Conservation (phyloP, 2,113 vertebrate species). For the Hylia prasina region DNA sequence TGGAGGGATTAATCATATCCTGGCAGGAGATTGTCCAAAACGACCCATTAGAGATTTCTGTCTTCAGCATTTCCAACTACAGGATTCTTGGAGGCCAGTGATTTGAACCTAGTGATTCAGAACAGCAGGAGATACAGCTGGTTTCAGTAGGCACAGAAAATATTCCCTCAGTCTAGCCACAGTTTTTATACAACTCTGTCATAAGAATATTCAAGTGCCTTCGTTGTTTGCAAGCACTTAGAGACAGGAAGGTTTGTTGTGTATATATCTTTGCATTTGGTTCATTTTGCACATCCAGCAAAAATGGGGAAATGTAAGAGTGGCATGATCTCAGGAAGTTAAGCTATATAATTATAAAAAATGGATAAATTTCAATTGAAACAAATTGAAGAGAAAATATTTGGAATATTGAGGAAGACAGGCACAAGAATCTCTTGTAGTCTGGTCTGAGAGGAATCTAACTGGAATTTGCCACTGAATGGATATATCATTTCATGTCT, state of each 20-base stretch:
- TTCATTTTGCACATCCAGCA: background rate
- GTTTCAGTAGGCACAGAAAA: slow-evolving; percentile 12
- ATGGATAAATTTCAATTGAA: background rate
- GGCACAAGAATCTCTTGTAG: background rate
- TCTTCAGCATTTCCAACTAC: background rate
- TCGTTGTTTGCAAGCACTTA: background rate
- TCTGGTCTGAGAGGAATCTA: background rate
- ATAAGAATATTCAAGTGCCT: slow-evolving; percentile 4
- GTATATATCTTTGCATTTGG: background rate
- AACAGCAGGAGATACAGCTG: slow-evolving; percentile 6
- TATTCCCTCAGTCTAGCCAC: background rate
- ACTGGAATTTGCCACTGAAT: background rate
- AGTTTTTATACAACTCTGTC: background rate
- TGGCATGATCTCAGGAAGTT: background rate
- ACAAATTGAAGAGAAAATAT: background rate
- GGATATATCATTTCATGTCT: background rate
- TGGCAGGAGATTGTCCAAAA: slow-evolving; percentile 46
- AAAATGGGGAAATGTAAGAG: background rate
- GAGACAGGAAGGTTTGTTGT: background rate
- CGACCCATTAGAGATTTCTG: slow-evolving; percentile 18
- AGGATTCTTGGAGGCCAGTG: background rate
- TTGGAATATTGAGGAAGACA: background rate
- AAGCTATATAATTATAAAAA: background rate
- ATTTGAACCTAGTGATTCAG: slow-evolving; percentile 38
- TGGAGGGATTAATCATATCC: background rate